These are phyloP conservation scores for Graptemys geographica DNA, from an alignment of 2,797 vertebrate species.

Conservation along the genomic window DNA sequence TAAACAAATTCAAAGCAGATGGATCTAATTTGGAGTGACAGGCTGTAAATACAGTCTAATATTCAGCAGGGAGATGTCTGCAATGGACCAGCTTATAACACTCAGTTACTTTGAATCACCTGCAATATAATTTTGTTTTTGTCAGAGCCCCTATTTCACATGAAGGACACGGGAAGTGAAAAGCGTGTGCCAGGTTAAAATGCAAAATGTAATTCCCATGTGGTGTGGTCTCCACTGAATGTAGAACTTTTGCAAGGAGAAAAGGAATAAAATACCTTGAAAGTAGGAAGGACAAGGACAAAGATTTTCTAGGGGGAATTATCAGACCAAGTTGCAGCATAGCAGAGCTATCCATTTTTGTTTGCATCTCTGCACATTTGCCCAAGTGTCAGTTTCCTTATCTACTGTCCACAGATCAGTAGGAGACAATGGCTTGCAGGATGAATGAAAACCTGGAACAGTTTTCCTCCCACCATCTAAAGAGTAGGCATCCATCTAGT, in stretches of 20 bases:
- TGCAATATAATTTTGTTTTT: neutral
- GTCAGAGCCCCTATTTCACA: neutral
- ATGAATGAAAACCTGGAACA: neutral
- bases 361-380: neutral
- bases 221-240: neutral
- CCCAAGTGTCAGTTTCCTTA: neutral
- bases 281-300: neutral
- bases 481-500: fast-evolving
- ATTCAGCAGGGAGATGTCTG: neutral
- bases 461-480: neutral
- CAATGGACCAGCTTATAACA: neutral
- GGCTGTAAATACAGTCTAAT: neutral
- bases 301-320: neutral
- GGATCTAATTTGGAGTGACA: neutral
- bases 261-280: neutral
- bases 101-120: neutral
- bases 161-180: no score
- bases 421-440: neutral
- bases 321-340: neutral
- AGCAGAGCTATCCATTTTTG: neutral
- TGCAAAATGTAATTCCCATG: neutral
- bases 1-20: neutral
- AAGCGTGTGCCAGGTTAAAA: neutral
- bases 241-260: neutral
- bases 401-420: neutral